These are phyloP conservation scores for Oryzias dopingdopingensis DNA, from an alignment of 2,797 vertebrate species.

Conservation along the genomic window DNA sequence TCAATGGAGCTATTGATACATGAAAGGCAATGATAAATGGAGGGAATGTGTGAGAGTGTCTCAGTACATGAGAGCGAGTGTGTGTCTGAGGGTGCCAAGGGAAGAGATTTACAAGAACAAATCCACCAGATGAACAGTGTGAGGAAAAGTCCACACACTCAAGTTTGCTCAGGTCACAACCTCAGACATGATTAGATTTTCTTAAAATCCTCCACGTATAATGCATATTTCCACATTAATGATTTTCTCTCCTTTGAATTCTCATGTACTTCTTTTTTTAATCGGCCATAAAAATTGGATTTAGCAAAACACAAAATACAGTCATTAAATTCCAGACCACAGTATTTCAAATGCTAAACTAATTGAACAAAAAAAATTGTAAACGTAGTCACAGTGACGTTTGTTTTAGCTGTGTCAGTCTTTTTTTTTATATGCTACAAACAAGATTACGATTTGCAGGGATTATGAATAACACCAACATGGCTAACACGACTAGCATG, in stretches of 20 bases:
- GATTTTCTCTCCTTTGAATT: constrained; percentile 1
- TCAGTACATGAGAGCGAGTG: constrained; percentile 38
- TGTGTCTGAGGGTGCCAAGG: constrained; percentile 37
- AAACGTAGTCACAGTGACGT: too few species aligned
- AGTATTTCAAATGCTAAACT: neutral
- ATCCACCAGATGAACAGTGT: constrained; percentile 45
- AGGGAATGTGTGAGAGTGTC: constrained; percentile 38
- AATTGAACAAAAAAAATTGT: neutral
- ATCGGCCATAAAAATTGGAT: neutral
- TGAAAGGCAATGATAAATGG: constrained; percentile 37
- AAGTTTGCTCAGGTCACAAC: constrained; percentile 42
- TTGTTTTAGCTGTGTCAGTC: too few species aligned
- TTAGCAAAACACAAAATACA: neutral
- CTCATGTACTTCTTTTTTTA: neutral
- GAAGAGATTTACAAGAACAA: constrained; percentile 54
- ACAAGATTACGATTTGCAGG: too few species aligned
- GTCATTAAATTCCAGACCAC: neutral
- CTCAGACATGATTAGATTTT: constrained; percentile 28
- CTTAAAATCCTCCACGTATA: constrained; percentile 25
- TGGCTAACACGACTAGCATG: too few species aligned
- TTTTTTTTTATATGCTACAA: too few species aligned
- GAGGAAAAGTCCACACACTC: constrained; percentile 40
- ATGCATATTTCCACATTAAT: constrained; percentile 4
- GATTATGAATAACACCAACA: too few species aligned
- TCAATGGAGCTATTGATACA: constrained; percentile 69